phyloP scores from a whole-genome alignment of 2,888 invertebrate species.

The Mimumesa dahlbomi region DNA sequence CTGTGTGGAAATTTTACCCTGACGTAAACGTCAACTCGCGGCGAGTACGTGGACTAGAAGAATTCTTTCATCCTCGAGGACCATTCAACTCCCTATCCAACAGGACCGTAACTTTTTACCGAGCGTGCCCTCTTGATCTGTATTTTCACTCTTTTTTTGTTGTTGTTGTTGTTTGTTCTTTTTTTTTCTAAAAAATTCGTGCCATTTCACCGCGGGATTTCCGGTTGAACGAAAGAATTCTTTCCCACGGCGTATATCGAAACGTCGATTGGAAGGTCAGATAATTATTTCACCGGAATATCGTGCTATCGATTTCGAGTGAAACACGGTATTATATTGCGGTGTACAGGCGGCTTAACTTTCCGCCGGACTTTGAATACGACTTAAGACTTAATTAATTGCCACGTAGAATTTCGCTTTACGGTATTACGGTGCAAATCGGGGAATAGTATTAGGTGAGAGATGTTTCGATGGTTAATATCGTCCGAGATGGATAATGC shows the following conservation, averaged over 20 bases:
- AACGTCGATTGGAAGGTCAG: neutral
- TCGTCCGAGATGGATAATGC: too few species aligned
- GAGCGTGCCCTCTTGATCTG: neutral
- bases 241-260: neutral
- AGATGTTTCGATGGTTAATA: neutral
- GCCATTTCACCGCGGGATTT: too few species aligned
- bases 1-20: neutral
- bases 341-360: neutral
- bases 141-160: neutral
- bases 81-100: conserved; percentile 3
- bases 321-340: neutral
- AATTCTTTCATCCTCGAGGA: conserved; percentile 10
- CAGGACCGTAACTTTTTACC: neutral
- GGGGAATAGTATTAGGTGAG: neutral
- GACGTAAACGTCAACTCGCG: neutral
- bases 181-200: neutral
- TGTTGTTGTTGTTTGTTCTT: neutral
- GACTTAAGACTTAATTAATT: conserved; percentile 25
- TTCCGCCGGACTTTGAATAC: conserved; percentile 2
- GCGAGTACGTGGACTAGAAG: neutral
- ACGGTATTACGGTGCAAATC: conserved; percentile 8
- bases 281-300: neutral
- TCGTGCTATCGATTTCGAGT: neutral
- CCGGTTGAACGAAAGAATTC: too few species aligned
- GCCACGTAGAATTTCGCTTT: conserved; percentile 20